phyloP scores from a whole-genome alignment of 1,140 invertebrate genomes.

The Macrobrachium rosenbergii region DNA sequence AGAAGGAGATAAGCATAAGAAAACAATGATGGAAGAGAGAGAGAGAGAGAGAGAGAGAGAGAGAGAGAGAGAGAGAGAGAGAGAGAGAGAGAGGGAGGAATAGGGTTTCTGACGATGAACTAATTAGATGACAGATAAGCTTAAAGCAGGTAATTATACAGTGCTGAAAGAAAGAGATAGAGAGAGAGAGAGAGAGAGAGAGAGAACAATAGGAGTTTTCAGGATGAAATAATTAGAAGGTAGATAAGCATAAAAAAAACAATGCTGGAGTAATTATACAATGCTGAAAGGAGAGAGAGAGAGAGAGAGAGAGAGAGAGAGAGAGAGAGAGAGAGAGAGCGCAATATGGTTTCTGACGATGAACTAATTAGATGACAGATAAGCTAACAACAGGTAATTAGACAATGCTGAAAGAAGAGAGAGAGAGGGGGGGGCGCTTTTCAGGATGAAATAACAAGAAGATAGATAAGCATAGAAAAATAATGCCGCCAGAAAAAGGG shows the following conservation, averaged over 20 bases:
- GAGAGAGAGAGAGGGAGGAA: background rate
- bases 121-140: too few species aligned
- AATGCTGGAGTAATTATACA: too few species aligned
- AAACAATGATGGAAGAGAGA: background rate
- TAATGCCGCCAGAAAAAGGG: too few species aligned
- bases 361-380: too few species aligned
- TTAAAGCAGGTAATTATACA: too few species aligned
- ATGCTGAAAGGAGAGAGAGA: background rate
- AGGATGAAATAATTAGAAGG: too few species aligned
- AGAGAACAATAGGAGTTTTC: too few species aligned
- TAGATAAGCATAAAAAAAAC: too few species aligned
- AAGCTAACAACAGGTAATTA: background rate
- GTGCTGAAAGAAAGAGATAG: background rate
- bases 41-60: background rate
- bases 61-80: background rate
- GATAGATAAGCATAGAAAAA: background rate
- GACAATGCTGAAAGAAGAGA: background rate
- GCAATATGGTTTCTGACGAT: background rate
- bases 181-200: background rate
- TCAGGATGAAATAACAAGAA: too few species aligned
- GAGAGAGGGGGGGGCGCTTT: background rate
- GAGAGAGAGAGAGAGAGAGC: too few species aligned
- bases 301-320: background rate
- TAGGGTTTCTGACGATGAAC: too few species aligned
- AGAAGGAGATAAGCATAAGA: background rate